Conservation (phyloP, 2,113 vertebrate species). For the Caracal caracal region DNA sequence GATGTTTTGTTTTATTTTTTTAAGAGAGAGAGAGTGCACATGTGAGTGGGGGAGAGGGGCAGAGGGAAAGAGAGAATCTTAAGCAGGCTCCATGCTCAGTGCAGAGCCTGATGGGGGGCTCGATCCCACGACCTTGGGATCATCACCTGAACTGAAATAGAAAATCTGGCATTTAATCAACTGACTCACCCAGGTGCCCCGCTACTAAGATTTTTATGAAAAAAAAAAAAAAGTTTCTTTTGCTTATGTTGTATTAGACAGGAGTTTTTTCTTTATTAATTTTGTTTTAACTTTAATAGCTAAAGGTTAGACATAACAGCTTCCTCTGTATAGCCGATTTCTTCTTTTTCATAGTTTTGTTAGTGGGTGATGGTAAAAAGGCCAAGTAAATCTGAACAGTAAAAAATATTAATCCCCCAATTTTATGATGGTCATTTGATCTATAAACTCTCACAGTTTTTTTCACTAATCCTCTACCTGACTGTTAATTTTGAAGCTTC, state of each 20-base stretch:
- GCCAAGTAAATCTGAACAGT: background rate
- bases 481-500: background rate
- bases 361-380: background rate
- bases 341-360: background rate
- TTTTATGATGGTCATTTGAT: constrained; percentile 16
- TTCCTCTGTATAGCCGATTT: background rate
- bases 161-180: too few relatives aligned
- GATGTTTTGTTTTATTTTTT: too few relatives aligned
- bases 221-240: background rate
- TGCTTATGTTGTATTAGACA: background rate
- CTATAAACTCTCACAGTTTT: background rate
- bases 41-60: too few relatives aligned
- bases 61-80: too few relatives aligned
- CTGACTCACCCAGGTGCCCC: too few relatives aligned
- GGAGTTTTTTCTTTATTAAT: background rate
- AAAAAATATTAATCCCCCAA: constrained; percentile 2
- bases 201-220: background rate
- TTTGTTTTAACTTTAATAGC: background rate
- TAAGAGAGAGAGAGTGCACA: too few relatives aligned
- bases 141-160: too few relatives aligned
- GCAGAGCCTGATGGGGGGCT: too few relatives aligned
- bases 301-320: background rate
- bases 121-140: too few relatives aligned
- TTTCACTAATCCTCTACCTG: background rate
- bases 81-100: too few relatives aligned